Conservation (phyloP, 2,888 invertebrate species). For the Drosophila fungiperda region DNA sequence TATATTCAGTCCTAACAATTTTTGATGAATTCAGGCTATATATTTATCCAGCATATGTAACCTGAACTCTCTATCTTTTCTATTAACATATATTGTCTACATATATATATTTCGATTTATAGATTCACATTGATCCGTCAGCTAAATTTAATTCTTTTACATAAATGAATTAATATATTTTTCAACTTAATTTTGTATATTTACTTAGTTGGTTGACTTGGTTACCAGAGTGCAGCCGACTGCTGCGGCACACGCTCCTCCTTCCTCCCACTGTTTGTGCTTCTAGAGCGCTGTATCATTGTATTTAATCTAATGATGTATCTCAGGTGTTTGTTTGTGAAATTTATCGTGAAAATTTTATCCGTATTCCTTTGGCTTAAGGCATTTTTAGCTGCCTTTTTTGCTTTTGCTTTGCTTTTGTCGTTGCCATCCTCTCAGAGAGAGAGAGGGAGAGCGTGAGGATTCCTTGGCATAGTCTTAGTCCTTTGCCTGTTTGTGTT, state of each 20-base stretch:
- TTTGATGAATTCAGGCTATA: too few species aligned
- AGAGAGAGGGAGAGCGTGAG: not conserved
- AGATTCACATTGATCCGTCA: not conserved
- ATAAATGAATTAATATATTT: not conserved
- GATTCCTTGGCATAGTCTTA: not conserved
- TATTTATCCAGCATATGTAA: not conserved
- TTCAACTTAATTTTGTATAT: too few species aligned
- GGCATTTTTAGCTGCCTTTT: slow-evolving; percentile 48
- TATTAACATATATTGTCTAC: not conserved
- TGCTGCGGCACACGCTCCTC: slow-evolving; percentile 30
- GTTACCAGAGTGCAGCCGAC: slow-evolving; percentile 31
- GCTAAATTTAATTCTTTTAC: not conserved
- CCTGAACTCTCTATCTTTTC: not conserved
- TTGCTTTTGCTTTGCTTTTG: not conserved
- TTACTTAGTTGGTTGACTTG: not conserved
- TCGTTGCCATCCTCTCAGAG: not conserved
- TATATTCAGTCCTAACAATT: too few species aligned
- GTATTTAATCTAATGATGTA: slow-evolving; percentile 81
- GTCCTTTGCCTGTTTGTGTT: slow-evolving; percentile 7
- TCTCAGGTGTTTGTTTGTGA: slow-evolving; percentile 82
- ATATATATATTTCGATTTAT: not conserved
- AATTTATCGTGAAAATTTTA: slow-evolving; percentile 79
- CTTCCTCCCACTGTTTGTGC: slow-evolving; percentile 30
- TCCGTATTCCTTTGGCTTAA: slow-evolving; percentile 73
- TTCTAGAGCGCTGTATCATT: slow-evolving; percentile 51